Evolutionary conservation across 2,113 vertebrate genomes (phyloP), one percentile per base, ranked within the genome.

Genomic region (Neofelis nebulosa): DNA sequence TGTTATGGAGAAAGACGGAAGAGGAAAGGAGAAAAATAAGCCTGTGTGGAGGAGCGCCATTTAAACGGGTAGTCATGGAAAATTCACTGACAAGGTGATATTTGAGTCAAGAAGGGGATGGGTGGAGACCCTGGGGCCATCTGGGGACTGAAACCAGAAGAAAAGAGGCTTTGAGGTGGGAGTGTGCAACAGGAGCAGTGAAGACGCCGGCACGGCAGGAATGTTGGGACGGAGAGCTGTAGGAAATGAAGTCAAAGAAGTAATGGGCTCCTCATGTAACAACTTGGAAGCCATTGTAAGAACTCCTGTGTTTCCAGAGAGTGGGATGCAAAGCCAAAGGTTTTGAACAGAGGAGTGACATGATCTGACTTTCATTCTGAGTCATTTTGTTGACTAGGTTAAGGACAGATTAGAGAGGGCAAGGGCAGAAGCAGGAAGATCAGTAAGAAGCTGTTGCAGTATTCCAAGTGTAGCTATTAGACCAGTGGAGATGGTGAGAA

Each of bases 141-240:
- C 3, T 69, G 13, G 31, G 41, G 2, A 12, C 57, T 29, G 29
- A 23, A 68, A 61, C 13, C 66, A 8, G 31, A 69, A 38, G 52
- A 55, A 36, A 71, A 80, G 74, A 66, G 38, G 16, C 9, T 29
- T 13, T 10, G 15, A 41, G 74, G 55, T 57, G 19, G 29, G 8
- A 41, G 33, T 13, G 31, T 16, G 21, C 31, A 41, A 41, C 14
- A 88, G 16, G 31, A 78, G 18, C 41, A 27, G n/a, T 0, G 0
- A 33, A 33, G 48, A 50, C 55, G 21, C 50, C 16, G 12, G 57
- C 3, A 7, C 23, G 21, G 69, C 0, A 19, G 55, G 36, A 21
- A 5, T 12, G 19, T 6, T 31, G 4, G 61, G n/a, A 41, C 0
- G 1, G 36, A 61, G 27, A 33, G 45, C 7, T 15, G 4, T 14